Evolutionary conservation across 2,797 vertebrate genomes (phyloP).

Genomic region (Carapus acus): DNA sequence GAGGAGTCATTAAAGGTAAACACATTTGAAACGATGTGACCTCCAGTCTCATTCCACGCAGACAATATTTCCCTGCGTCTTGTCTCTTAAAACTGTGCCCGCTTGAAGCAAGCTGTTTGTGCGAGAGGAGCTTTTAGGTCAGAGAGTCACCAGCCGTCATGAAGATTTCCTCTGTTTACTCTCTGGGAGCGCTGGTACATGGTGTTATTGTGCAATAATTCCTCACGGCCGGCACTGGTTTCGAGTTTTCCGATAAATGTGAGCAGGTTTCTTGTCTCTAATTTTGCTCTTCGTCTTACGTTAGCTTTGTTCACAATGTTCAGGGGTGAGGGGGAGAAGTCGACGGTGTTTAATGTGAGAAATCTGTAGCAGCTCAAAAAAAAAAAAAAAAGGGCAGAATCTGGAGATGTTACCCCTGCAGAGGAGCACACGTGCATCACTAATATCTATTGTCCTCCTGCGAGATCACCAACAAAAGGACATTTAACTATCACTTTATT

Average conservation of each 20-base stretch:
- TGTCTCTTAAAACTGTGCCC: conserved; percentile 20
- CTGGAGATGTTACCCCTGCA: background rate
- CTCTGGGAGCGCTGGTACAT: conserved; percentile 36
- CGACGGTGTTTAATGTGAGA: conserved; percentile 21
- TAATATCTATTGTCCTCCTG: conserved; percentile 13
- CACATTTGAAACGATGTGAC: conserved; percentile 42
- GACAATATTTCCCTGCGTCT: conserved; percentile 14
- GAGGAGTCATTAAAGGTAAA: conserved; percentile 40
- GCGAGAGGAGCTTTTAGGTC: conserved; percentile 22
- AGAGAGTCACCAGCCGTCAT: conserved; percentile 29
- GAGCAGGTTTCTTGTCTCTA: conserved; percentile 33
- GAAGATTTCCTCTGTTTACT: conserved; percentile 37
- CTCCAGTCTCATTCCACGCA: conserved; percentile 20
- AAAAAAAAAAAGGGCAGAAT: conserved; percentile 20
- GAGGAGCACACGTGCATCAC: conserved; percentile 12
- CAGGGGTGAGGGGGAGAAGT: too few species aligned
- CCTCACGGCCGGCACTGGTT: conserved; percentile 42
- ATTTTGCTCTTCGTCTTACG: conserved; percentile 47
- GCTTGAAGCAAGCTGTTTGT: conserved; percentile 22
- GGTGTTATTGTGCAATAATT: conserved; percentile 47
- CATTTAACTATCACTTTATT: conserved; percentile 24
- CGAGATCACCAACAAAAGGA: conserved; percentile 56
- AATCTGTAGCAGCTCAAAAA: conserved; percentile 14
- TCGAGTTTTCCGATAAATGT: conserved; percentile 39
- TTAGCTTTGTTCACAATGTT: too few species aligned